These are phyloP conservation scores for Bimastos eiseni DNA, from an alignment of 2,888 invertebrate species.

Conservation along the genomic window DNA sequence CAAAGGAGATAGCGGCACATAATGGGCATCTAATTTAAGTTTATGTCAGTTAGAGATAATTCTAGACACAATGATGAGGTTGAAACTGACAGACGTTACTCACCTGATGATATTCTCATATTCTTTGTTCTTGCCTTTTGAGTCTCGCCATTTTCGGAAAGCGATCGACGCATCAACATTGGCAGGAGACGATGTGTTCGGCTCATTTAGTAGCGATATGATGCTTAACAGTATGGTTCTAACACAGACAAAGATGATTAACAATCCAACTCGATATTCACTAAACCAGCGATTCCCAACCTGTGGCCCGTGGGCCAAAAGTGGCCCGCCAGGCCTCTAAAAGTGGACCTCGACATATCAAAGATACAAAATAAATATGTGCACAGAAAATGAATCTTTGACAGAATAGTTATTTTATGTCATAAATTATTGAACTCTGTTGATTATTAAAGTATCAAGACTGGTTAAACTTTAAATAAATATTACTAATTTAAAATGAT, in stretches of 20 bases:
- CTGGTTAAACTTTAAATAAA: no score
- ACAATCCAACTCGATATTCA: no score
- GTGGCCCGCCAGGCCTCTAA: no score
- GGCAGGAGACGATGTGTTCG: constrained; percentile 98
- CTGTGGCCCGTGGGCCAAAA: no score
- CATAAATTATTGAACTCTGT: no score
- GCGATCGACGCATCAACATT: constrained; percentile 99
- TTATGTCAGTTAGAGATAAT: neutral
- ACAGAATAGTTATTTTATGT: no score
- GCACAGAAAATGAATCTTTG: no score
- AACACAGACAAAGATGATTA: neutral
- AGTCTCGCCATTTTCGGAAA: constrained; percentile 90
- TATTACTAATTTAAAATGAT: no score
- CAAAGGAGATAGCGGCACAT: neutral
- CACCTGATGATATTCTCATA: constrained; percentile 98
- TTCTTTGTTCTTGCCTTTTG: constrained; percentile 94
- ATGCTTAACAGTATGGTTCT: constrained; percentile 95
- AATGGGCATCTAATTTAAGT: neutral
- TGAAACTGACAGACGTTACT: neutral
- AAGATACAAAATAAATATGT: no score
- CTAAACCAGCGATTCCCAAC: no score
- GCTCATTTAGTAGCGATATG: constrained; percentile 96
- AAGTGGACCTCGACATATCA: no score
- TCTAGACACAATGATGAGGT: neutral
- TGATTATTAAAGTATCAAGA: no score